Conservation (phyloP, 2,888 invertebrate genomes). For the Tipula lateralis region DNA sequence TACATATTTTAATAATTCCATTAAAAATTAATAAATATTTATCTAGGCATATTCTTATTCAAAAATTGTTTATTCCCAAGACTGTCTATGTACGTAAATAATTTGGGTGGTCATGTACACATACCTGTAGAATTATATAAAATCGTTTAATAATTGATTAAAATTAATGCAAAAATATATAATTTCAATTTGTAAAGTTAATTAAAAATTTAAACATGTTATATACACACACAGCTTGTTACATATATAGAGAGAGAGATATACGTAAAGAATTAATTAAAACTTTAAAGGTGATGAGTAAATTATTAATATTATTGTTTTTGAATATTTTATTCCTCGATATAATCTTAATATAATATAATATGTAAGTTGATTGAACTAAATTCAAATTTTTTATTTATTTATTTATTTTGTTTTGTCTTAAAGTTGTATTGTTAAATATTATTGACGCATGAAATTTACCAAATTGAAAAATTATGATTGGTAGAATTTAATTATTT, state of each 20-base stretch:
- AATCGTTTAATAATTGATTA: background rate
- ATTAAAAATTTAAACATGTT: background rate
- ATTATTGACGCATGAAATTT: constrained; percentile 2
- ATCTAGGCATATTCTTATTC: background rate
- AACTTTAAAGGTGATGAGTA: background rate
- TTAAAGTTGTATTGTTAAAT: background rate
- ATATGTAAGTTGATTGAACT: background rate
- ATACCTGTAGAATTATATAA: background rate
- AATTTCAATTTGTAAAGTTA: background rate
- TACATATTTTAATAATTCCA: background rate
- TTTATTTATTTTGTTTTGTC: background rate
- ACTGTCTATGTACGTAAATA: background rate
- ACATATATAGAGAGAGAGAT: background rate
- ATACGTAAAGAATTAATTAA: background rate
- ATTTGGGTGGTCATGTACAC: background rate
- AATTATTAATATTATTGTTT: background rate
- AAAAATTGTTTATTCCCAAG: background rate
- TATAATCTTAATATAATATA: background rate
- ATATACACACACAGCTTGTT: background rate
- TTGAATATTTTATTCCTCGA: background rate
- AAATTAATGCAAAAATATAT: background rate
- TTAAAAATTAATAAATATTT: background rate
- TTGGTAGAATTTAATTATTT: background rate
- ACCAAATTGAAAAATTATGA: background rate
- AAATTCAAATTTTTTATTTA: background rate